Evolutionary conservation across 2,888 invertebrate species (phyloP), one percentile per base, ranked within the genome.

Genomic region (Caradrina kadenii): DNA sequence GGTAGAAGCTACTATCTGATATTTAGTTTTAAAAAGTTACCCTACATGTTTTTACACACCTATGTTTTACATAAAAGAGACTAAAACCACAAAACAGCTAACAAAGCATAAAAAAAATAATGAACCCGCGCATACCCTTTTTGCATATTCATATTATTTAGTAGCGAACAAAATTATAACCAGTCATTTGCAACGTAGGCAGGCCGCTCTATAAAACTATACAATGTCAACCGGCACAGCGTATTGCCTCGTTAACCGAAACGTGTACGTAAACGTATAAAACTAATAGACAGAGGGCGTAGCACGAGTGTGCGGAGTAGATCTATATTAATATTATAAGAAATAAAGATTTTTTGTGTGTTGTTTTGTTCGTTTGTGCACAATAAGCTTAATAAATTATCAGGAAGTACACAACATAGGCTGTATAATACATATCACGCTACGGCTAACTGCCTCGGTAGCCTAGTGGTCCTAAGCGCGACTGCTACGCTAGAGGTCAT

Each of bases 201-300:
- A 58, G 58, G 26, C 15, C 15, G 49, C 49, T 49, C 48, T 50
- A 59, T 75, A 63, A 76, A 75, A 69, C 50, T 54, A 42, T 63
- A 62, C 59, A 59, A 22, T 65, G 59, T 70, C 35, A 63, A 53
- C 61, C 70, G 49, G 39, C 48, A 42, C 42, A 8, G 42, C 48
- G 48, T 55, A 56, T 55, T 53, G 45, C 54, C 48, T 77, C 78
- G 69, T 77, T 66, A 80, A 71, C 52, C 53, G 22, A 53, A 22
- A 65, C 39, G 49, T 80, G 42, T n/a, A 70, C 70, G 54, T 39
- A 26, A 42, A 55, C 60, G 65, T 61, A 66, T 82, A 60, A 70
- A 73, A 76, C 63, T 69, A 63, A 71, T 63, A 64, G 61, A 15
- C 13, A 2, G 42, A 15, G 42, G 3, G 15, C 42, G 15, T 11